Evolutionary conservation across 2,797 vertebrate genomes (phyloP), one percentile per base, ranked within the genome.

Genomic region (Rhincodon typus): DNA sequence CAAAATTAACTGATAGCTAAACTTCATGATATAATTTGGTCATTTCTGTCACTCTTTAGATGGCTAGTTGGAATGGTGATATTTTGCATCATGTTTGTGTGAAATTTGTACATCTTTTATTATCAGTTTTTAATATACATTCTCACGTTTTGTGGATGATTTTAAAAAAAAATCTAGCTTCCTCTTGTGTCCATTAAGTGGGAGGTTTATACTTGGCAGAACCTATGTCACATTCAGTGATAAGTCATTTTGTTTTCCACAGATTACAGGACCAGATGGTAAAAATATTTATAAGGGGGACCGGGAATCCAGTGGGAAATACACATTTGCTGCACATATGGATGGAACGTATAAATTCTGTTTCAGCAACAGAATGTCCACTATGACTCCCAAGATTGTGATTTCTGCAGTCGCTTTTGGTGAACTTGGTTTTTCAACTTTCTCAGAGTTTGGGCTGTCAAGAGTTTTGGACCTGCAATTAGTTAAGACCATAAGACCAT

Each of bases 321-420:
- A 99, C 96, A 99, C 99, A 0, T 99, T 99, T 96, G 98, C 99
- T 0, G 99, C 99, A 13, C 99, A 99, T 97, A 99, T 99, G 99
- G 99, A 99, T 57, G 99, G 99, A 86, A 99, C 98, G 1, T 99
- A 99, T 96, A 99, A 99, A 97, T 99, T 99, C 96, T 99, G 99
- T 97, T 99, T 99, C 97, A 99, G 99, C 97, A 99, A 99, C 97
- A 99, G 99, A 97, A 99, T 99, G 99, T 99, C 99, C 87, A 99
- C 99, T 95, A 99, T 99, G 99, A 99, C 99, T 19, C 99, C 99
- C 70, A 99, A 99, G 97, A 99, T 99, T 72, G 99, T 99, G 96
- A 99, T 99, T 99, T 99, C 99, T 98, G 99, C 99, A 95, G 99
- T 99, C 1, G n/a, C n/a, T n/a, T n/a, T n/a, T n/a, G n/a, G n/a